Conservation (phyloP, 2,888 invertebrate genomes). For the Oscheius myriophilus region DNA sequence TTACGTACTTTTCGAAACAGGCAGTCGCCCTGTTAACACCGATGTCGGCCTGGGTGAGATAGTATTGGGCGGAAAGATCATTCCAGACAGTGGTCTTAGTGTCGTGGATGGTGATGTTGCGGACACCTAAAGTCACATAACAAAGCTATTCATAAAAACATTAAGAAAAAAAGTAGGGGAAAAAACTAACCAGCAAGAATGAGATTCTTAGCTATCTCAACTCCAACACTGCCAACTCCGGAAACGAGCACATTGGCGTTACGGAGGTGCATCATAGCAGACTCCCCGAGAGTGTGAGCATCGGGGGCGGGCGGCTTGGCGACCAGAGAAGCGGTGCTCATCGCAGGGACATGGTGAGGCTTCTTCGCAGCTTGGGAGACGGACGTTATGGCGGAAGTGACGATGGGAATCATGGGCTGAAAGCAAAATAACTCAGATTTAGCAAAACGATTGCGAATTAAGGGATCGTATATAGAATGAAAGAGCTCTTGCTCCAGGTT, state of each 20-base stretch:
- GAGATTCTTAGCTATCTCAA: constrained; percentile 97
- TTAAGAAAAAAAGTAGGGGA: no score
- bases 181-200: constrained; percentile 83
- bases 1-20: constrained; percentile 78
- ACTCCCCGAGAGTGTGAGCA: constrained; percentile 96
- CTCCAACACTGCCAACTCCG: constrained; percentile 92
- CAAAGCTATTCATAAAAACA: background rate
- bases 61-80: constrained; percentile 77
- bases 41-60: constrained; percentile 83
- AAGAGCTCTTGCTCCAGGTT: no score
- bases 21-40: constrained; percentile 86
- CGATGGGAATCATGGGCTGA: no score
- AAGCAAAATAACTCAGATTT: no score
- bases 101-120: constrained; percentile 88
- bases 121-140: constrained; percentile 81
- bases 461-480: no score
- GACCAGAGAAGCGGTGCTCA: no score
- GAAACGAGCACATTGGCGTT: constrained; percentile 91
- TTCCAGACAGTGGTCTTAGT: constrained; percentile 58
- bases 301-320: no score
- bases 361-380: no score
- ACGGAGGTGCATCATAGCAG: constrained; percentile 98
- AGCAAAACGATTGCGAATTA: no score
- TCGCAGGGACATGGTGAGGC: no score
- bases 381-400: no score